Conservation (phyloP, 2,888 invertebrate genomes). For the Chymomyza amoena region DNA sequence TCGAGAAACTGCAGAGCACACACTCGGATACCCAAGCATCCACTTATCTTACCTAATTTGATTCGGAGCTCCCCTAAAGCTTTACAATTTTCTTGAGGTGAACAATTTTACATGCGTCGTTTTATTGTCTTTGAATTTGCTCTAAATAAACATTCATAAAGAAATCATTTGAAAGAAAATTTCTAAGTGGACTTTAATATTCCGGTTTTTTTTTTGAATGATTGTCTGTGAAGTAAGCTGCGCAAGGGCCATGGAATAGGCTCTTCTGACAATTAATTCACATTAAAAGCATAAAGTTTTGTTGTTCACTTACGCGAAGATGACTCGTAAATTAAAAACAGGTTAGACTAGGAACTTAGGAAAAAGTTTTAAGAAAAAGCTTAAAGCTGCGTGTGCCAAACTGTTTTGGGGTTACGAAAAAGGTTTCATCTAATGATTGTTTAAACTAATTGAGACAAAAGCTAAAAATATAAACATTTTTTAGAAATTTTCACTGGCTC, state of each 20-base stretch:
- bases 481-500: not conserved
- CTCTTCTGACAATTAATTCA: not conserved
- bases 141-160: constrained; percentile 27
- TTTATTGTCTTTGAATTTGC: constrained; percentile 65
- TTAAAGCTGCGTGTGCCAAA: constrained; percentile 5
- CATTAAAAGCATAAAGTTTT: not conserved
- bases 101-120: not conserved
- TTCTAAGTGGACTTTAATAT: constrained; percentile 1
- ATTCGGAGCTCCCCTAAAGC: constrained; percentile 8
- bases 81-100: not conserved
- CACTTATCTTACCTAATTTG: constrained; percentile 31
- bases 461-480: constrained; percentile 9
- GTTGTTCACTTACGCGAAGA: not conserved
- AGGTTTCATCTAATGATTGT: not conserved
- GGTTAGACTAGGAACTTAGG: not conserved
- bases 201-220: constrained; percentile 16
- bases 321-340: not conserved
- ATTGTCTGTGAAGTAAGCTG: constrained; percentile 4
- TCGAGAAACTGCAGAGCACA: not conserved
- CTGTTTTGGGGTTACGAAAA: not conserved
- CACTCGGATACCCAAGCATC: not conserved
- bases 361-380: not conserved
- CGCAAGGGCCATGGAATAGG: not conserved
- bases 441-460: not conserved
- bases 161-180: not conserved